Percentiles rank a stretch among this genome's conserved stretches.
phyloP scores from a whole-genome alignment of 2,797 vertebrate species.

The Acanthurus leucopareius region DNA sequence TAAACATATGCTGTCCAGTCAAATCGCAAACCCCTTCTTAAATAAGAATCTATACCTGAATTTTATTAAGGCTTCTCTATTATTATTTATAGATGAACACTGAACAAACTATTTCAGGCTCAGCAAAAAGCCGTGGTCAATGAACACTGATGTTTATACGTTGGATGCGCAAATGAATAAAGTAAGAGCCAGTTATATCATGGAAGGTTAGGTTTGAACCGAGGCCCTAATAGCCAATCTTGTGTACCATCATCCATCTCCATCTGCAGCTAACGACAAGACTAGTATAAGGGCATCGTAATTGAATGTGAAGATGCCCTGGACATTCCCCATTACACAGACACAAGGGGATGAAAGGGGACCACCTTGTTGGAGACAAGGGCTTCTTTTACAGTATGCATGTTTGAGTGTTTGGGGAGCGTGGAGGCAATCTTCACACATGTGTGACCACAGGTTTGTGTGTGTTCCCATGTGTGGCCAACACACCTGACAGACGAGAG shows the following conservation, averaged over 20 bases:
- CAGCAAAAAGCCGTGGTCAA: slow-evolving; percentile 17
- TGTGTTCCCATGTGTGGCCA: slow-evolving; percentile 23
- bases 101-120: slow-evolving; percentile 32
- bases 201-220: slow-evolving; percentile 29
- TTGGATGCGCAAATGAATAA: slow-evolving; percentile 10
- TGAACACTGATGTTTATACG: slow-evolving; percentile 16
- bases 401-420: slow-evolving; percentile 8
- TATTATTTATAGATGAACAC: slow-evolving; percentile 17
- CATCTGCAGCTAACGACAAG: slow-evolving; percentile 42
- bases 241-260: slow-evolving; percentile 53
- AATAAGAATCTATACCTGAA: slow-evolving; percentile 30
- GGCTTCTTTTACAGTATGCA: not conserved
- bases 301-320: slow-evolving; percentile 26
- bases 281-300: slow-evolving; percentile 2
- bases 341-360: slow-evolving; percentile 11
- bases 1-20: slow-evolving; percentile 58
- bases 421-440: slow-evolving; percentile 14
- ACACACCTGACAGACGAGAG: slow-evolving; percentile 70
- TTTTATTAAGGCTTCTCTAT: slow-evolving; percentile 19
- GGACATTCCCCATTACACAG: slow-evolving; percentile 18
- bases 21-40: slow-evolving; percentile 20
- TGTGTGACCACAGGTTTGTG: slow-evolving; percentile 18
- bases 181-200: slow-evolving; percentile 2
- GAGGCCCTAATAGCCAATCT: slow-evolving; percentile 33
- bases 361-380: not conserved